Base-by-base conservation (phyloP, 2,888 invertebrate species). In the Lycaena phlaeas region DNA sequence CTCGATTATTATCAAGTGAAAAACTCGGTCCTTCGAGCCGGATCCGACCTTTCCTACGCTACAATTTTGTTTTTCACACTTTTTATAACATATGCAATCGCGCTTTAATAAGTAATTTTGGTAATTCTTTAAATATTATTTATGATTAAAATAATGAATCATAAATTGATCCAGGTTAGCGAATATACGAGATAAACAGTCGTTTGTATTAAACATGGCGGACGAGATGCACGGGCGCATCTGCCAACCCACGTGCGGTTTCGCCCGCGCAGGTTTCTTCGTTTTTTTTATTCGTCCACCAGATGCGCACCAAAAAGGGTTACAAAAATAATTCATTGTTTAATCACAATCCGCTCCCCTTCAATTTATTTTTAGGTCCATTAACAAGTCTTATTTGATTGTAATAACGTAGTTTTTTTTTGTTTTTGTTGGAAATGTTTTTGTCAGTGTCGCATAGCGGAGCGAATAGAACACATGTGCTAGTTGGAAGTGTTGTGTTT, bases 241-340 rank as follows among this genome's bases (percentile, higher is more conserved):
- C 79, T 84, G 81, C 69, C 81, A 50, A 54, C 82, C 82, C 82
- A 84, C 82, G 82, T 84, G 82, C 77, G 60, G n/a, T 71, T 54
- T 62, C 75, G 68, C 69, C 62, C 56, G 71, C 65, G 69, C 70
- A 68, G 65, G 66, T 68, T 72, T 74, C 70, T 66, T 64, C 63
- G 63, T 37, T 45, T 57, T 67, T 68, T 76, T 71, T 56, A 66
- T 65, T 77, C 71, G 61, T 74, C 64, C 64, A 69, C 66, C 78
- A 79, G 77, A 78, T 79, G 78, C 63, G 61, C 62, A 61, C 60
- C 74, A 78, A 71, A 73, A 65, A 72, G 61, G 59, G 65, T 65
- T 64, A 68, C 67, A 56, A 22, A 22, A 34, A 58, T 71, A 71
- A 71, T 67, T 62, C 63, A 54, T 70, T 71, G 57, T 70, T 68